Conservation (phyloP, 2,113 vertebrate genomes). For the Talpa occidentalis region DNA sequence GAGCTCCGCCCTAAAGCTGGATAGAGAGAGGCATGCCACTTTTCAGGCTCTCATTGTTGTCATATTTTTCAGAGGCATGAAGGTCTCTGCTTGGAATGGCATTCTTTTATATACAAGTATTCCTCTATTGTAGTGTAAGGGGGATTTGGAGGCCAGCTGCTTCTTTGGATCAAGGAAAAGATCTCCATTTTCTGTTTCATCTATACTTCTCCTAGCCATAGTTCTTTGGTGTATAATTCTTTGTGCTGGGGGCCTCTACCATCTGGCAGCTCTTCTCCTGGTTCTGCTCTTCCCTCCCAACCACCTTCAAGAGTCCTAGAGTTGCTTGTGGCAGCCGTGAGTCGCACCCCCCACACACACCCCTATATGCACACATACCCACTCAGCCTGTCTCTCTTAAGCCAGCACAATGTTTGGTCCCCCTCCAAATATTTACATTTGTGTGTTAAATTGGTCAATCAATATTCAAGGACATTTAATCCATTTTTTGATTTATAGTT, state of each 20-base stretch:
- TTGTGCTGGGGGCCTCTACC: background rate
- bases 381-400: too few species aligned
- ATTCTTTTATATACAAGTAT: conserved; percentile 96
- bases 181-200: conserved; percentile 90
- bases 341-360: too few species aligned
- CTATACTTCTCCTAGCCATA: conserved; percentile 93
- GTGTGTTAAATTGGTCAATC: background rate
- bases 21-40: conserved; percentile 98
- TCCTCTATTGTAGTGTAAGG: conserved; percentile 96
- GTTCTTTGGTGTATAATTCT: conserved; percentile 72
- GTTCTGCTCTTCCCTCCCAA: too few species aligned
- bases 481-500: background rate
- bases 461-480: background rate
- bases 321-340: too few species aligned
- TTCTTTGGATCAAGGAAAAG: conserved; percentile 86
- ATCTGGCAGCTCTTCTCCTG: too few species aligned
- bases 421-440: background rate
- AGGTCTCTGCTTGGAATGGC: conserved; percentile 95
- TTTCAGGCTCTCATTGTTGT: conserved; percentile 97
- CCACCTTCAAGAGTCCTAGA: too few species aligned
- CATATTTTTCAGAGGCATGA: conserved; percentile 97
- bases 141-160: conserved; percentile 80
- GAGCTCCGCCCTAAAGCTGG: conserved; percentile 93
- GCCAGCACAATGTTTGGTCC: too few species aligned
- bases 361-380: too few species aligned